Percentiles rank a stretch among this genome's conserved stretches.
These are phyloP conservation scores for Mactra quadrangularis DNA, from an alignment of 1,140 invertebrate species.

Conservation along the genomic window DNA sequence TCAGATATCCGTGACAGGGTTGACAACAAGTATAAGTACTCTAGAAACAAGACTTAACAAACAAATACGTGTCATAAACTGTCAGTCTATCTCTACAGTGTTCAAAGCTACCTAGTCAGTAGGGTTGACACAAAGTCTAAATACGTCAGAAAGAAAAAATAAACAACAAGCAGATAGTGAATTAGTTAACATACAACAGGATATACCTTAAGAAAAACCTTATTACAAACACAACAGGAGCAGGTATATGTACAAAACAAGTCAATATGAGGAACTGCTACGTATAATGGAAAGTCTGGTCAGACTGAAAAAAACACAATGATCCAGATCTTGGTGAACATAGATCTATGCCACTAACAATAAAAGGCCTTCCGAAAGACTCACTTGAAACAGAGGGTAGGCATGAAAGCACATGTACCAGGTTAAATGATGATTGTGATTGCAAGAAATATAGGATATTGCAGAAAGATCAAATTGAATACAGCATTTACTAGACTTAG, in stretches of 20 bases:
- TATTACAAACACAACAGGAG: conserved; percentile 4
- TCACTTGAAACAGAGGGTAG: neutral
- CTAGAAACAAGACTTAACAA: too few relatives aligned
- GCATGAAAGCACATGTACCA: neutral
- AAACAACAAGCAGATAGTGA: conserved; percentile 26
- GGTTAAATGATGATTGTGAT: too few relatives aligned
- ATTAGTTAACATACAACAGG: conserved; percentile 15
- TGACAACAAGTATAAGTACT: too few relatives aligned
- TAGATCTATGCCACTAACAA: neutral
- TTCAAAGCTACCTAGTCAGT: neutral
- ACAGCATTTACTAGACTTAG: neutral
- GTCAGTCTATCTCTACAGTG: too few relatives aligned
- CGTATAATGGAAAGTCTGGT: conserved; percentile 20
- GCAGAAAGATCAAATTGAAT: neutral
- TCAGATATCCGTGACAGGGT: too few relatives aligned
- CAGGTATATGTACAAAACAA: neutral
- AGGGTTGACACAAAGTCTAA: conserved; percentile 7
- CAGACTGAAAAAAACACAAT: neutral
- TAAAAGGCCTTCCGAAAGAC: conserved; percentile 15
- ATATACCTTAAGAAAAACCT: conserved; percentile 20
- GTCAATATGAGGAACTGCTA: conserved; percentile 16
- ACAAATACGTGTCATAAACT: too few relatives aligned
- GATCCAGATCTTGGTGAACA: conserved; percentile 9
- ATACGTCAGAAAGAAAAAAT: conserved; percentile 11
- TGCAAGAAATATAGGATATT: neutral